Base-by-base conservation (phyloP, 2,888 invertebrate genomes). In the Tachina lurida region DNA sequence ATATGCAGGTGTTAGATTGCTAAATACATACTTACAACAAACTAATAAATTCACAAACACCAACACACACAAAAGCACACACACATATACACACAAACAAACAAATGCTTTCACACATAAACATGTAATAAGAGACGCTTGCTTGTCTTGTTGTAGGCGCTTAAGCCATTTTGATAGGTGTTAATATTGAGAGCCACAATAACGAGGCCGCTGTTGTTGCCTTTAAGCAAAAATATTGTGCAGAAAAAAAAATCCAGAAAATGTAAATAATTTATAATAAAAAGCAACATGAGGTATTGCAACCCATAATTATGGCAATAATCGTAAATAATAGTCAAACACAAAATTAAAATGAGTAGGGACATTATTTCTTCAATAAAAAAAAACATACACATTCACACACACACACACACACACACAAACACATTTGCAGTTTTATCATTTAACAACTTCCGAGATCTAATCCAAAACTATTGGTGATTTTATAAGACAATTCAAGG, bases 261-360 rank as follows among this genome's bases (percentile, higher is more conserved):
- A 31, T 12, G 47, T 52, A 74, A 74, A 67, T 80, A 74, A 80
- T 74, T 80, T 74, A 67, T 67, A 58, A 52, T 19, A 77, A 77
- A 71, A 71, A 77, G 17, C 82, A 77, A 62, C 82, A 86, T 75
- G 85, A 82, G 82, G 65, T 62, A 79, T 75, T 86, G 82, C 85
- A 75, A 60, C 45, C 75, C 75, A 86, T 82, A 86, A 86, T 86
- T 82, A 86, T 82, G 78, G 78, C 78, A 86, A 86, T 86, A 86
- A 86, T 82, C 85, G 71, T 86, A 86, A 86, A 86, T 86, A 86
- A 86, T 86, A 82, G 85, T 86, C 85, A 86, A 31, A 79, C 78
- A 79, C 58, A 79, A 82, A 75, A 86, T 85, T 82, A 85, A 82
- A 70, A 82, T 82, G 67, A 78, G 74, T 62, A 79, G 31, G 7